phyloP scores from a whole-genome alignment of 2,113 vertebrate genomes.

The Pseudopipra pipra region DNA sequence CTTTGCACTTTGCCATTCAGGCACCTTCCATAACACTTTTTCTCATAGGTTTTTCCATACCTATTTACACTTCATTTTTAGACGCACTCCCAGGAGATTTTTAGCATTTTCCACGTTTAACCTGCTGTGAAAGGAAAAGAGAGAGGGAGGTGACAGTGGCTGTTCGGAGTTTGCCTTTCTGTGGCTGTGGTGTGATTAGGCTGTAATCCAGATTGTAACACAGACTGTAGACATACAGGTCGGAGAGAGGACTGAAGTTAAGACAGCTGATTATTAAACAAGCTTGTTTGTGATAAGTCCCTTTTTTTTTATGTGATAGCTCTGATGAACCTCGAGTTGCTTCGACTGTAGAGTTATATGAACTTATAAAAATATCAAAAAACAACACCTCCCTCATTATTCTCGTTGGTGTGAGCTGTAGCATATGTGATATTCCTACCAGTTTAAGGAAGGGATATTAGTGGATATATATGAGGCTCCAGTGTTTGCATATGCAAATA shows the following conservation, averaged over 20 bases:
- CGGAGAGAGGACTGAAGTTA: not conserved
- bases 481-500: constrained; percentile 21
- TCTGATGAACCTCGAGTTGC: constrained; percentile 4
- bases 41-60: constrained; percentile 7
- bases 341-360: constrained; percentile 1
- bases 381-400: constrained; percentile 29
- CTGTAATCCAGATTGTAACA: not conserved
- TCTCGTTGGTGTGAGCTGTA: constrained; percentile 35
- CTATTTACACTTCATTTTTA: constrained; percentile 55
- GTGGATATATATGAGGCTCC: not conserved
- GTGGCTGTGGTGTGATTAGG: not conserved
- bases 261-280: not conserved
- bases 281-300: not conserved
- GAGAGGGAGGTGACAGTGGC: constrained; percentile 2
- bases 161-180: not conserved
- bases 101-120: constrained; percentile 34
- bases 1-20: constrained; percentile 37
- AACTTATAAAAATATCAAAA: constrained; percentile 37
- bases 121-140: constrained; percentile 16
- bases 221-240: not conserved
- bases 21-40: not conserved
- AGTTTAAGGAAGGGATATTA: constrained; percentile 21
- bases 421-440: constrained; percentile 11
- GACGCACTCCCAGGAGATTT: constrained; percentile 28
- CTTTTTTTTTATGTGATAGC: not conserved